These are phyloP conservation scores for Mareca strepera DNA, from an alignment of 2,797 vertebrate genomes.

Conservation along the genomic window DNA sequence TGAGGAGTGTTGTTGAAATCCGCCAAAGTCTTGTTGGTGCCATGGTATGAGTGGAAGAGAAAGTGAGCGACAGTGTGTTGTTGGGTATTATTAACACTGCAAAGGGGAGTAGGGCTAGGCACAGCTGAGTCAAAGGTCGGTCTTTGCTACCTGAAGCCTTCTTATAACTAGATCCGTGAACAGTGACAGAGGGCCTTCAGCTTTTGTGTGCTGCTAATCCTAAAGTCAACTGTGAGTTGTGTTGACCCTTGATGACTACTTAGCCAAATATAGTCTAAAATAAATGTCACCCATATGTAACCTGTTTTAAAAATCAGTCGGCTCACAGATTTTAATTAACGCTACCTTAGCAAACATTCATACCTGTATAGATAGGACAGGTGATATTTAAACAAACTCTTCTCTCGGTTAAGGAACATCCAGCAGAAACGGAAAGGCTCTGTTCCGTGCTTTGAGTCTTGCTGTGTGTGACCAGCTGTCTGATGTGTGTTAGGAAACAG, in stretches of 20 bases:
- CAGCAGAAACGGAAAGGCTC: background rate
- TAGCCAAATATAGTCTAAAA: conserved; percentile 35
- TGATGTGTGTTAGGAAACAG: background rate
- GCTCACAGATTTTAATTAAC: conserved; percentile 25
- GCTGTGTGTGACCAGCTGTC: background rate
- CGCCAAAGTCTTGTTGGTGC: background rate
- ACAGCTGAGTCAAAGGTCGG: background rate
- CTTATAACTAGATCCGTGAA: background rate
- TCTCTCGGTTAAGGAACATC: background rate
- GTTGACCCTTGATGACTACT: conserved; percentile 31
- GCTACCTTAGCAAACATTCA: background rate
- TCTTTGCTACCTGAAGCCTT: background rate
- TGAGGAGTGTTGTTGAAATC: background rate
- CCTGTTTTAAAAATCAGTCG: background rate
- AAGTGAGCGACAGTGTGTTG: background rate
- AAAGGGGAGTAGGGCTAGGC: background rate
- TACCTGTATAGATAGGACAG: background rate
- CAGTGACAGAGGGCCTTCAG: background rate
- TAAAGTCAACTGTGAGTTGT: background rate
- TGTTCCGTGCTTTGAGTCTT: background rate
- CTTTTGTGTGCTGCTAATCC: background rate
- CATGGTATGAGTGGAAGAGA: background rate
- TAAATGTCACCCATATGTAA: conserved; percentile 37
- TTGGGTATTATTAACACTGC: background rate
- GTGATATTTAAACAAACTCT: conserved; percentile 11